Percentiles rank a stretch among this genome's conserved stretches.
Conservation (phyloP, 1,140 invertebrate species). For the Eupristina koningsbergeri region DNA sequence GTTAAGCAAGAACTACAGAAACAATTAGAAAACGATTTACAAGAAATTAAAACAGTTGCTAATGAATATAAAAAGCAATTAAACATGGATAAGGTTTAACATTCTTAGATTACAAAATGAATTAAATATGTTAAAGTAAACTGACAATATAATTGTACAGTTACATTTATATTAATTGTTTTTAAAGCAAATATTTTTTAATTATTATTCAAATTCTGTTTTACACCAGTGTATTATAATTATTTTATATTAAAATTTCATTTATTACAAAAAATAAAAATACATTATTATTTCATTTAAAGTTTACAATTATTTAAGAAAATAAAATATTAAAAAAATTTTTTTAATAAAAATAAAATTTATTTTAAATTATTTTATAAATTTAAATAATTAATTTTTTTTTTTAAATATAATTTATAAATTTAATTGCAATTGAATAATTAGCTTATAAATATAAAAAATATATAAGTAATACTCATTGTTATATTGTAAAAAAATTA, state of each 20-base stretch:
- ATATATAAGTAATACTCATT: not conserved
- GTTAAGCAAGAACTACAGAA: conserved; percentile 66
- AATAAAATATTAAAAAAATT: not conserved
- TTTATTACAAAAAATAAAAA: not conserved
- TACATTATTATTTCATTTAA: not conserved
- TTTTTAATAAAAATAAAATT: not conserved
- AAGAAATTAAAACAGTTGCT: conserved; percentile 74
- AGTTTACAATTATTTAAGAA: not conserved
- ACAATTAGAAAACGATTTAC: conserved; percentile 66
- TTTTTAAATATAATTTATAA: no score
- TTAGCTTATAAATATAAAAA: no score
- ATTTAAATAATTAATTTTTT: not conserved
- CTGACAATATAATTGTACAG: conserved; percentile 24
- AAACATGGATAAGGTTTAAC: conserved; percentile 58
- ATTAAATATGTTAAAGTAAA: conserved; percentile 33
- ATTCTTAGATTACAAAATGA: conserved; percentile 25
- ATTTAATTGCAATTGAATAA: no score
- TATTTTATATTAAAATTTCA: conserved; percentile 27
- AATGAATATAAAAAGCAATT: conserved; percentile 71
- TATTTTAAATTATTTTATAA: not conserved
- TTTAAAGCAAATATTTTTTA: conserved; percentile 10
- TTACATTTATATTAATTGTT: conserved; percentile 27
- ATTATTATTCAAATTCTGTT: conserved; percentile 10
- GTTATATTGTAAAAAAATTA: not conserved
- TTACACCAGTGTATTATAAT: conserved; percentile 15